Conservation (phyloP, 2,113 vertebrate genomes). For the Piliocolobus tephrosceles region DNA sequence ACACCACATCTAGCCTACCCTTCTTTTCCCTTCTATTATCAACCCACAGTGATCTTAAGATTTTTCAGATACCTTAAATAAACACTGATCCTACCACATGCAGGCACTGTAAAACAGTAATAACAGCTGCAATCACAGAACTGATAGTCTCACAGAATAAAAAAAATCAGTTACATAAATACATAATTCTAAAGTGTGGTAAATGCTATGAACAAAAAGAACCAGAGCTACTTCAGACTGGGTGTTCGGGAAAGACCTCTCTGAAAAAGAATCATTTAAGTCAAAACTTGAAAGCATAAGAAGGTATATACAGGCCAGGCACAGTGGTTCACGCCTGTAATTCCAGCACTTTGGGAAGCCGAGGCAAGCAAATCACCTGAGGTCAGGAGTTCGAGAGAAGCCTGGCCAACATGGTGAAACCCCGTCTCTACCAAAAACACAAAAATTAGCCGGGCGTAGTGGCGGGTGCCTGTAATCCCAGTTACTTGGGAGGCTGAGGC, state of each 20-base stretch:
- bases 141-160: not conserved
- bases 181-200: not conserved
- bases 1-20: not conserved
- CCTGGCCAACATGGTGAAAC: not conserved
- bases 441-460: too few species aligned
- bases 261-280: not conserved
- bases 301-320: not conserved
- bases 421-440: not conserved
- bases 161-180: not conserved
- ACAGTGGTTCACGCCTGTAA: not conserved
- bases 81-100: not conserved
- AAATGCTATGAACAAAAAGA: not conserved
- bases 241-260: not conserved
- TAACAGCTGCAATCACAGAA: not conserved
- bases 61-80: constrained; percentile 12
- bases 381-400: not conserved
- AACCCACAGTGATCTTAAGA: not conserved
- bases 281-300: not conserved
- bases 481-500: too few species aligned
- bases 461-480: too few species aligned
- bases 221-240: not conserved
- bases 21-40: not conserved
- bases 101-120: not conserved
- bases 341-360: not conserved
- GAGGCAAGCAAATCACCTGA: rapidly evolving